A percentile compares a stretch with the other conserved stretches of the same genome.
phyloP scores from a whole-genome alignment of 2,113 vertebrate species.

The Telmatochromis sp. region DNA sequence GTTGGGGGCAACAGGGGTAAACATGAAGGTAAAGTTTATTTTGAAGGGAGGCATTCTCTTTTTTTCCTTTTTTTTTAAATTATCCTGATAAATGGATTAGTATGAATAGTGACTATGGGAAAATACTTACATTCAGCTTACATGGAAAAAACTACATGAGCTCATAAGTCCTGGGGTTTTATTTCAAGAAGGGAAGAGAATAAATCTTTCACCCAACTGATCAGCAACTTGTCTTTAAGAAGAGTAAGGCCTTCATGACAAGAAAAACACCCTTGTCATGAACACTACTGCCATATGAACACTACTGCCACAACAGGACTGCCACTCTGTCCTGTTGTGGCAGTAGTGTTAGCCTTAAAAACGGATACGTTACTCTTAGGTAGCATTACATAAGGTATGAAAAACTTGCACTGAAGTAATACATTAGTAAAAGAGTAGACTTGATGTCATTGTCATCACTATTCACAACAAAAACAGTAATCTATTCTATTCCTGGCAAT shows the following conservation, averaged over 20 bases:
- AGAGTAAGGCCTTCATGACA: background rate
- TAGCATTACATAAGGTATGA: background rate
- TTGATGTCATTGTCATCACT: background rate
- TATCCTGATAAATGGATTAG: background rate
- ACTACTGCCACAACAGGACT: too few relatives aligned
- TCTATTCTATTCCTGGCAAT: background rate
- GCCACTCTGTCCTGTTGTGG: background rate
- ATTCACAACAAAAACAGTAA: background rate
- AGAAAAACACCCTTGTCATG: background rate
- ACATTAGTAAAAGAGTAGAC: background rate
- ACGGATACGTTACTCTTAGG: background rate
- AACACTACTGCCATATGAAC: too few relatives aligned
- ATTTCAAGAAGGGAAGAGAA: background rate
- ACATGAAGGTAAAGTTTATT: background rate
- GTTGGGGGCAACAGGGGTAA: background rate
- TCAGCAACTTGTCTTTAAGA: background rate
- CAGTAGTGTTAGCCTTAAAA: background rate
- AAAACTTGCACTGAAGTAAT: background rate
- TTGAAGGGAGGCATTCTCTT: background rate
- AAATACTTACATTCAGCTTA: background rate
- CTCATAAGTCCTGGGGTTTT: background rate
- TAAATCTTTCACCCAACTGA: background rate
- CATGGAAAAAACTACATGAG: background rate
- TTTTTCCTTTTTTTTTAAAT: accelerated
- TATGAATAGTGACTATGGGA: background rate